phyloP scores from a whole-genome alignment of 2,888 invertebrate species.

The Orgyia antiqua region DNA sequence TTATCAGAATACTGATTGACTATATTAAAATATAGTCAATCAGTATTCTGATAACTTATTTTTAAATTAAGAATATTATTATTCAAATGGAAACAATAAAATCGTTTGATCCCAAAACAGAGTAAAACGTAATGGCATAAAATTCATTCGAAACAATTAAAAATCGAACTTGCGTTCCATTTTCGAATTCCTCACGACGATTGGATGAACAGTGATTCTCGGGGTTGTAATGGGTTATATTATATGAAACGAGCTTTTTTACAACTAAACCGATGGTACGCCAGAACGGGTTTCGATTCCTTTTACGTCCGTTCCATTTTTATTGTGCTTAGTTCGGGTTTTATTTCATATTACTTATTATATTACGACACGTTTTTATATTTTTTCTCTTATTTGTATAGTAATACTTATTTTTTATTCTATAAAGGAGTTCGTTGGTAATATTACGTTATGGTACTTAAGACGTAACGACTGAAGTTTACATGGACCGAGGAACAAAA shows the following conservation, averaged over 20 bases:
- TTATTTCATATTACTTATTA: slow-evolving; percentile 65
- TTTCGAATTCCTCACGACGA: slow-evolving; percentile 58
- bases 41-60: too few relatives aligned
- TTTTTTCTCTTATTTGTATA: slow-evolving; percentile 32
- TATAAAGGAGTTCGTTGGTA: slow-evolving; percentile 9
- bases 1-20: background rate
- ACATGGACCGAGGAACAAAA: slow-evolving; percentile 18
- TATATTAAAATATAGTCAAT: background rate
- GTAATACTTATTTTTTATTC: slow-evolving; percentile 20
- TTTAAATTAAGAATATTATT: slow-evolving; percentile 10
- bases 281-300: slow-evolving; percentile 65
- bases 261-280: slow-evolving; percentile 69
- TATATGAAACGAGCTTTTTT: slow-evolving; percentile 74
- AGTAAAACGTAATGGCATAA: slow-evolving; percentile 39
- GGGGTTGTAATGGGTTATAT: slow-evolving; percentile 74
- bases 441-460: slow-evolving; percentile 16
- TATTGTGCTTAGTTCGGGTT: slow-evolving; percentile 62
- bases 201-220: slow-evolving; percentile 67
- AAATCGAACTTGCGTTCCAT: slow-evolving; percentile 66
- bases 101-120: slow-evolving; percentile 40
- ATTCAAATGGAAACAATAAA: slow-evolving; percentile 42
- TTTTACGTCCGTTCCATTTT: slow-evolving; percentile 62
- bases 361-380: slow-evolving; percentile 56
- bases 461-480: slow-evolving; percentile 19
- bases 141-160: slow-evolving; percentile 66